phyloP scores from a whole-genome alignment of 2,113 vertebrate genomes.

The Mungos mungo region DNA sequence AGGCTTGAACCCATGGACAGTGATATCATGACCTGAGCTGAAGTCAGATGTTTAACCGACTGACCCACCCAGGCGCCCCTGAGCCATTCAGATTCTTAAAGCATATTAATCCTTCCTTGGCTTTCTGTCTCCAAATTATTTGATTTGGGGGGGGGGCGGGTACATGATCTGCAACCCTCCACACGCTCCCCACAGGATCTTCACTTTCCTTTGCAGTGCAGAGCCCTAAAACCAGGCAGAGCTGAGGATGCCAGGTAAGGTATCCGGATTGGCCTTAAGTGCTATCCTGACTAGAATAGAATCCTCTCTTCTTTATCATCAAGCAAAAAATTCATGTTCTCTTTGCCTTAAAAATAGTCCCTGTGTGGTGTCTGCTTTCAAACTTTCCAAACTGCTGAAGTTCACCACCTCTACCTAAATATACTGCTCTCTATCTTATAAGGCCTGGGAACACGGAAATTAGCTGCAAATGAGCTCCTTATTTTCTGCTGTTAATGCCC shows the following conservation, averaged over 20 bases:
- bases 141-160: not conserved
- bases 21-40: too few species aligned
- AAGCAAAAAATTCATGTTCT: constrained; percentile 29
- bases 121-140: not conserved
- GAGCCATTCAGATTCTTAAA: constrained; percentile 1
- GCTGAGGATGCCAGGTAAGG: not conserved
- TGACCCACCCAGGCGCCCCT: too few species aligned
- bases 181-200: not conserved
- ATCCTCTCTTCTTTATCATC: not conserved
- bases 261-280: not conserved
- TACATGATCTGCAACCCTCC: not conserved
- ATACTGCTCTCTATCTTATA: not conserved
- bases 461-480: constrained; percentile 37
- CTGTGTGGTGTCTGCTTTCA: constrained; percentile 39
- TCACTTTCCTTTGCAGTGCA: not conserved
- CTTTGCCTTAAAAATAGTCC: constrained; percentile 44
- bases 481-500: constrained; percentile 25
- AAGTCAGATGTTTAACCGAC: too few species aligned
- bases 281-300: not conserved
- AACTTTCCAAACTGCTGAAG: constrained; percentile 38
- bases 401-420: constrained; percentile 25
- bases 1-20: too few species aligned
- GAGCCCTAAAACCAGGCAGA: not conserved
- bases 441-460: not conserved
- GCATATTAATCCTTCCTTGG: not conserved